phyloP scores from a whole-genome alignment of 2,797 vertebrate genomes.

The Manis crassicaudata region DNA sequence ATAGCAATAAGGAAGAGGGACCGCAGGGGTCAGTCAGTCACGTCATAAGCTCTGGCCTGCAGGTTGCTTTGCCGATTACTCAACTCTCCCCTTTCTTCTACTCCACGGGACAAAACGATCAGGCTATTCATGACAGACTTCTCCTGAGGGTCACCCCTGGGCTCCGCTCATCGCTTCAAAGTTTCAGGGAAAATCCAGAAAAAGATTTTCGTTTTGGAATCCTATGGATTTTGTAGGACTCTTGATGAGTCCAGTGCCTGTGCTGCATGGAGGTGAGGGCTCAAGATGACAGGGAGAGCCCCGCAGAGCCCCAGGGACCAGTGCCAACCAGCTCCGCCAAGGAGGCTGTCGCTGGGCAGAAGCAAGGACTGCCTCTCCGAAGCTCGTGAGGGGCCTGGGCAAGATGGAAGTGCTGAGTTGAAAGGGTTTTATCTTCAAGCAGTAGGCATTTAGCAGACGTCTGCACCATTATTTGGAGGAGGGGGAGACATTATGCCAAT shows the following conservation, averaged over 20 bases:
- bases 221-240: not conserved
- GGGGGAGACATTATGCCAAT: slow-evolving; percentile 70
- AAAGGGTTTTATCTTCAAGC: slow-evolving; percentile 53
- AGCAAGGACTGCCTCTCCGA: not conserved
- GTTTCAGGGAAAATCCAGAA: not conserved
- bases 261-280: not conserved
- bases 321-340: not conserved
- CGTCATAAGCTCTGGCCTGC: slow-evolving; percentile 16
- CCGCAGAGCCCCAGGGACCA: not conserved
- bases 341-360: not conserved
- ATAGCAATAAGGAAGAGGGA: slow-evolving; percentile 58
- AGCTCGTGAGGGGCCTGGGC: not conserved
- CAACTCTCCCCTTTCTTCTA: slow-evolving; percentile 37
- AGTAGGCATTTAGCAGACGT: slow-evolving; percentile 42
- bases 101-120: not conserved
- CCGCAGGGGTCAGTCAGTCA: not conserved
- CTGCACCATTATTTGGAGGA: slow-evolving; percentile 47
- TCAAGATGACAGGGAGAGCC: not conserved
- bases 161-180: not conserved
- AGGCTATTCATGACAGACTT: not conserved
- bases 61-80: not conserved
- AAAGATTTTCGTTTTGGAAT: not conserved
- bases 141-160: not conserved
- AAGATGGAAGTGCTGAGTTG: slow-evolving; percentile 28
- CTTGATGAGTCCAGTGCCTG: not conserved